Base-by-base conservation (phyloP, 2,888 invertebrate genomes). In the Epirrhoe alternata region DNA sequence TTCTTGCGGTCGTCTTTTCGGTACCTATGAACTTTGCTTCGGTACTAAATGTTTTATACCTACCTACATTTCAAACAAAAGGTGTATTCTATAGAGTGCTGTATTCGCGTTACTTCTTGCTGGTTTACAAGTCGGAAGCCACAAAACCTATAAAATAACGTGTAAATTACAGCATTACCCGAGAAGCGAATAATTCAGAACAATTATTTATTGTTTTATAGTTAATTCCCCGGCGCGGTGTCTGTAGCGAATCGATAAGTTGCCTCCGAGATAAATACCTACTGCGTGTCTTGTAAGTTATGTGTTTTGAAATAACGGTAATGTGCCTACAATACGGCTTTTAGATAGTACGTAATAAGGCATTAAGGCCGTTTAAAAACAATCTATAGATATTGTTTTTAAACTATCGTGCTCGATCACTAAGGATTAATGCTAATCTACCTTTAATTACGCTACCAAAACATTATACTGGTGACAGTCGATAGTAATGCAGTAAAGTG, bases 191-290 rank as follows among this genome's bases (percentile, higher is more conserved):
- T 84, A 80, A 85, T 84, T 84, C 78, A 74, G 71, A 74, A 76
- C 77, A 81, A 79, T 82, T 80, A 84, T 84, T 84, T 82, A 83
- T 82, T 83, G 78, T 82, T 75, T 78, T 70, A 71, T 74, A 74
- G 76, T 54, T 83, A 83, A 83, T 82, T 81, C 66, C 74, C 67
- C 70, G 71, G 72, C 53, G 50, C 68, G 54, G 63, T 61, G 24
- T 61, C 70, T 70, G 72, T 72, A 60, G 67, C 70, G 72, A 75
- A 77, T 77, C 71, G 71, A 66, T 74, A 77, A 75, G 54, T 70
- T 66, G 38, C 66, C 64, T 53, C 14, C 50, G 68, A 76, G 74
- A 74, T 75, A 75, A 73, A 66, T 73, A 73, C n/a, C n/a, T n/a
- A n/a, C 71, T 66, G 12, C 61, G 30, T 50, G 60, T 67, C 63